Base-by-base conservation (phyloP, 2,113 vertebrate species). In the Proterorhinus semilunaris region DNA sequence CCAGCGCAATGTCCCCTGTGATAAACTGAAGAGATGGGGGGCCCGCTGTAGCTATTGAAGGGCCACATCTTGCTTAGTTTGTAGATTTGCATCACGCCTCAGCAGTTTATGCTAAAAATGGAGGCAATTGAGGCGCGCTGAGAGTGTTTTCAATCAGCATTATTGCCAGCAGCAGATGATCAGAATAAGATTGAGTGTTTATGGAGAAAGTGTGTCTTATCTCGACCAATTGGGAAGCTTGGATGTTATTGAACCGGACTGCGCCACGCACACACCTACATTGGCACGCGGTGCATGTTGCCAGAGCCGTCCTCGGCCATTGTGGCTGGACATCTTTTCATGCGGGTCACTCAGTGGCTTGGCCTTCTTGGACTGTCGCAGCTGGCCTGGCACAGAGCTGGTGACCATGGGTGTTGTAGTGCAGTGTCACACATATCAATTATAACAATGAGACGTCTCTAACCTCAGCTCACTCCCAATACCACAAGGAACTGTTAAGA, bases 351-450 rank as follows among this genome's bases (percentile, higher is more conserved):
- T 71, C 49, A 27, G 65, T 53, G 69, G 62, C 57, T 74, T 76
- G 82, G 86, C 85, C 87, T 86, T 86, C 83, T 11, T 57, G 58
- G 52, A 46, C 65, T 62, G 48, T 70, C 69, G 69, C 80, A 87
- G 75, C 71, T 77, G 71, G 43, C 62, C 64, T 59, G 57, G 67
- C 77, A 74, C 65, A 52, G 51, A 69, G 69, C 44, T 48, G 66
- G 68, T 58, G 64, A 73, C 79, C 81, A 52, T 79, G 79, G 79
- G 72, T 74, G 63, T 75, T 82, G 36, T 62, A 54, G 46, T 75
- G 78, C n/a, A 51, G 51, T 74, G 46, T 10, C 68, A 27, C 52
- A 57, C 69, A 79, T 12, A 78, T 66, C 65, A 64, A 74, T 54
- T 58, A 17, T 16, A 11, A 67, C 46, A 70, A 69, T 17, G 57